Conservation (phyloP, 2,113 vertebrate species). For the Ploceus nigricollis region DNA sequence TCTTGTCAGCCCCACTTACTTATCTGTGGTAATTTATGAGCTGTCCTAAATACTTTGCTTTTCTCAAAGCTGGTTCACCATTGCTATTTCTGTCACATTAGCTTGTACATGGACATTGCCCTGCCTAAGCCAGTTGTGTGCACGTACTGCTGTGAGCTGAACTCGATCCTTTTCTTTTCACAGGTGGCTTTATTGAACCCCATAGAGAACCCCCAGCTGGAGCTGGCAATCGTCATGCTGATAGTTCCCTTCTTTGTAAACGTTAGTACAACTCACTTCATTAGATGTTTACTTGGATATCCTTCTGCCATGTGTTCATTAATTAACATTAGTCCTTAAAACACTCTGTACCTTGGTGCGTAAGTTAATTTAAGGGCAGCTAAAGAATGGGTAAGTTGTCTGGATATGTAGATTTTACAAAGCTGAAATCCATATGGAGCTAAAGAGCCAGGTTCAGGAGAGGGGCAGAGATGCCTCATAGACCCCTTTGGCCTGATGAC, state of each 20-base stretch:
- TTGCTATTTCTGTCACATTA: not conserved
- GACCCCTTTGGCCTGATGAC: not conserved
- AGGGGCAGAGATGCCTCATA: not conserved
- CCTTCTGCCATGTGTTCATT: not conserved
- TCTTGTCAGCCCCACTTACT: not conserved
- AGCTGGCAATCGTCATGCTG: conserved; percentile 96
- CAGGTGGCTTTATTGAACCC: conserved; percentile 91
- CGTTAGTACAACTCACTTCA: conserved; percentile 76
- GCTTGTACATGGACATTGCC: not conserved
- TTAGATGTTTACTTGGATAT: not conserved
- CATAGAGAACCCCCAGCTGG: conserved; percentile 89
- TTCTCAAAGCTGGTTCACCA: not conserved
- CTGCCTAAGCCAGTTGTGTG: not conserved
- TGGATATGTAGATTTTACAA: not conserved
- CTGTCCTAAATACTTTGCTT: not conserved
- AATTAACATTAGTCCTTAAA: not conserved
- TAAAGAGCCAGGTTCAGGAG: not conserved
- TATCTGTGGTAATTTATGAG: not conserved
- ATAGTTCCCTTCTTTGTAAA: conserved; percentile 98
- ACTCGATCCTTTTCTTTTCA: conserved; percentile 49
- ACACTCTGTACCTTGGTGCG: not conserved
- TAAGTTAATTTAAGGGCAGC: not conserved
- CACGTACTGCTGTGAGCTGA: not conserved
- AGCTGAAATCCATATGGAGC: not conserved
- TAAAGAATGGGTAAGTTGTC: not conserved